Evolutionary conservation across 2,113 vertebrate species (phyloP).

Genomic region (Uria lomvia): DNA sequence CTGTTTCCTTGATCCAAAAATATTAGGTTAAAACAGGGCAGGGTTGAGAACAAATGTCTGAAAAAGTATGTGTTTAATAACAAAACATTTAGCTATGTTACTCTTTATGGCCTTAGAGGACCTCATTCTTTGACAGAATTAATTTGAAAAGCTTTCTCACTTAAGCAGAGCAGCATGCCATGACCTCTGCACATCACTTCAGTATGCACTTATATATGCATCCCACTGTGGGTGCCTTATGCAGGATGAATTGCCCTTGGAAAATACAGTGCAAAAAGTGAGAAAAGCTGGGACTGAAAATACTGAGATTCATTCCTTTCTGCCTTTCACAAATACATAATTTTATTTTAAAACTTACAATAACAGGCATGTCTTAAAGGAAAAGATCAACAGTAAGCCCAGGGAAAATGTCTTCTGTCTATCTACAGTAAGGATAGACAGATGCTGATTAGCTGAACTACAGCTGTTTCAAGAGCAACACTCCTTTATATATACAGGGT

Average conservation of each 20-base stretch:
- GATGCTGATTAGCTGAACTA: neutral
- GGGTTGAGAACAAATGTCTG: neutral
- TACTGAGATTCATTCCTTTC: neutral
- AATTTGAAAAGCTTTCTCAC: neutral
- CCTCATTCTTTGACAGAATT: neutral
- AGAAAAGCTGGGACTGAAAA: neutral
- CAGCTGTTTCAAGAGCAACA: neutral
- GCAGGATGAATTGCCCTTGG: neutral
- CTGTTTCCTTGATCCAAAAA: neutral
- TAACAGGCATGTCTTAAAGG: neutral
- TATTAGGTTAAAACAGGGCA: neutral
- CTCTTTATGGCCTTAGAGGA: neutral
- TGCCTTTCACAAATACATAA: neutral
- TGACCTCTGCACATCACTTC: neutral
- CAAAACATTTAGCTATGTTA: neutral
- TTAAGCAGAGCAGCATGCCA: neutral
- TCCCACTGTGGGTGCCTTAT: neutral
- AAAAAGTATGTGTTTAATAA: neutral
- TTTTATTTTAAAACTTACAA: neutral
- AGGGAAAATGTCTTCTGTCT: neutral
- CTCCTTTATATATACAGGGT: neutral
- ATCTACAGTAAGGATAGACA: neutral
- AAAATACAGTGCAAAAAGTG: neutral
- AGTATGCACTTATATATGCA: neutral
- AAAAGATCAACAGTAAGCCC: fast-evolving